These are phyloP conservation scores for Glomeris maerens DNA, from an alignment of 1,140 invertebrate species.

Conservation along the genomic window DNA sequence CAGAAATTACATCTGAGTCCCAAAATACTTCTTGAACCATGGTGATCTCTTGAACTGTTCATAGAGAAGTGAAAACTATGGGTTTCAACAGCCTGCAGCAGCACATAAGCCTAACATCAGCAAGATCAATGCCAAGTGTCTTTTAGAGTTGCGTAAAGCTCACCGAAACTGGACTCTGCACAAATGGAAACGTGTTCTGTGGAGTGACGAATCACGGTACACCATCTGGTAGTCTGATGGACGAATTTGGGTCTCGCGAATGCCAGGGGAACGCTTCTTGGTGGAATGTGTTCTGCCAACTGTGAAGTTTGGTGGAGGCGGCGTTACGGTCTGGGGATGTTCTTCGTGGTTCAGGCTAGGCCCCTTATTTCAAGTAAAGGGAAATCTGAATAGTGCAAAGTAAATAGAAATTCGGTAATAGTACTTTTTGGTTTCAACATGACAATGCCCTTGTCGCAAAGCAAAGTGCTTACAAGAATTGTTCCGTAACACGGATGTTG, in stretches of 20 bases:
- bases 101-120: conserved; percentile 3
- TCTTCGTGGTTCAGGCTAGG: not conserved
- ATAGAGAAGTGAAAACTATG: not conserved
- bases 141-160: not conserved
- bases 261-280: not conserved
- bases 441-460: no score
- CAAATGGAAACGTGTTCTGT: not conserved
- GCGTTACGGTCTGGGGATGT: not conserved
- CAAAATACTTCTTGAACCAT: not conserved
- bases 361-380: not conserved
- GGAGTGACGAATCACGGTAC: conserved; percentile 1
- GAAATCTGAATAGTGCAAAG: no score
- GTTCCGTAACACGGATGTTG: no score
- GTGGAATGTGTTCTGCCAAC: not conserved
- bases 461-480: no score
- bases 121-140: not conserved
- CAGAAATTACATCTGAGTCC: not conserved
- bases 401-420: no score
- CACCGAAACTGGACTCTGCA: not conserved
- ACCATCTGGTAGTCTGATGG: conserved; percentile 3
- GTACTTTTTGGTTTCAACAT: no score
- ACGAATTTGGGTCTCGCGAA: not conserved
- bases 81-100: not conserved
- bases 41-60: not conserved
- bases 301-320: not conserved